Base-by-base conservation (phyloP, 2,888 invertebrate genomes). In the Pachydiplax longipennis region DNA sequence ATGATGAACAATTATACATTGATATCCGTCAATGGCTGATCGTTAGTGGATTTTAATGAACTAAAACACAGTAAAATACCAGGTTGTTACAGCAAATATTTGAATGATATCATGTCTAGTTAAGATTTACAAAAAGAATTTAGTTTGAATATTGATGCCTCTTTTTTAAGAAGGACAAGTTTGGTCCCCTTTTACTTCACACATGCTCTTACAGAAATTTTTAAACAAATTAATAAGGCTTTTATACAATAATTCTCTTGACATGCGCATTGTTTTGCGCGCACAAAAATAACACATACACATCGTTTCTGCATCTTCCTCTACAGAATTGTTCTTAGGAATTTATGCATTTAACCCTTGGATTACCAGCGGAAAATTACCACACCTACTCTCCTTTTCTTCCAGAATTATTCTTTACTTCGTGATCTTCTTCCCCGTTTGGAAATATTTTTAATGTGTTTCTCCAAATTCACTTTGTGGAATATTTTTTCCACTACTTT, bases 1-100 rank as follows among this genome's bases (percentile, higher is more conserved):
- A 40, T 87, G 61, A 87, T 87, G 87, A 87, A 87, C 87, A 87
- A 87, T 87, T 87, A 87, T 87, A 87, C 87, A 87, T 35, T 87
- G 87, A 87, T 87, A 87, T 37, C 61, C 40, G 58, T 58, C 87
- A 87, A 87, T 61, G 61, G 61, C 65, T 87, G 61, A 53, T 87
- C 61, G 87, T 61, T 87, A 87, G 58, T 87, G 37, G 61, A 37
- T 87, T 87, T 87, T 61, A 18, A 61, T 61, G 87, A 87, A 87
- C 87, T 87, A 61, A 87, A 61, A 87, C 83, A 83, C 61, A 58
- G 61, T 65, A 61, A 35, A 87, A 61, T 87, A 61, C 61, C 87
- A 87, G 61, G 87, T 48, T 73, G 73, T 87, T 37, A 87, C 87
- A 87, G 87, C 87, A 87, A 58, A 87, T 35, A 87, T 61, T 87